phyloP scores from a whole-genome alignment of 2,888 invertebrate genomes.

The Pristionchus exspectatus region DNA sequence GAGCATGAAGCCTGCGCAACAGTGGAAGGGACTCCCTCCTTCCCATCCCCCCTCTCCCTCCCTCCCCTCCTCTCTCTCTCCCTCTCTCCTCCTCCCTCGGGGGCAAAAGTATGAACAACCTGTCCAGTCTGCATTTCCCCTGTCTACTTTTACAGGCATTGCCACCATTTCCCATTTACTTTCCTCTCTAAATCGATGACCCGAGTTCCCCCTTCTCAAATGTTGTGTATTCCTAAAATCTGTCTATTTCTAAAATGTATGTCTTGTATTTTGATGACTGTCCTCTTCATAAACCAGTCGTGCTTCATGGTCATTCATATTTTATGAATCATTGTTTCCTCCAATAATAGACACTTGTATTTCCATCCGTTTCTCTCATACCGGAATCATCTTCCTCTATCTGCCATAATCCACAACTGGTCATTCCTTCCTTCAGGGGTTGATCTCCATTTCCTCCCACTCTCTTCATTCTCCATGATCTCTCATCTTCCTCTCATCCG shows the following conservation, averaged over 20 bases:
- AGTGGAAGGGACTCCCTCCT: neutral
- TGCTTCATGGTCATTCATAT: neutral
- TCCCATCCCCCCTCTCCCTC: neutral
- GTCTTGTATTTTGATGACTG: neutral
- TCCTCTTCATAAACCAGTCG: neutral
- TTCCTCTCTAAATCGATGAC: neutral
- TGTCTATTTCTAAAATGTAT: neutral
- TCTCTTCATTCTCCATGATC: slow-evolving; percentile 21
- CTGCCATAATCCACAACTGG: slow-evolving; percentile 34
- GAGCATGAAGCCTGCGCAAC: slow-evolving; percentile 40
- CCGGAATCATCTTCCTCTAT: neutral
- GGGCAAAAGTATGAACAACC: slow-evolving; percentile 34
- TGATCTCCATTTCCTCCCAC: slow-evolving; percentile 35
- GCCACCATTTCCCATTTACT: neutral
- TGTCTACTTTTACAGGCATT: neutral
- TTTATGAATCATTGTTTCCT: neutral
- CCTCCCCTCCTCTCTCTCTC: neutral
- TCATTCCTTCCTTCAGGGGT: slow-evolving; percentile 29
- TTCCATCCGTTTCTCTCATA: neutral
- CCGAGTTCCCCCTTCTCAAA: neutral
- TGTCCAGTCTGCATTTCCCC: slow-evolving; percentile 8
- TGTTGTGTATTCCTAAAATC: neutral
- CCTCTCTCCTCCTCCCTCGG: neutral
- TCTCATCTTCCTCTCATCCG: neutral
- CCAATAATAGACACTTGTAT: neutral